Evolutionary conservation across 92 coral and sea anemone species (phyloP), one percentile per base, ranked within the genome.

Genomic region (Phenganax stokvisi): DNA sequence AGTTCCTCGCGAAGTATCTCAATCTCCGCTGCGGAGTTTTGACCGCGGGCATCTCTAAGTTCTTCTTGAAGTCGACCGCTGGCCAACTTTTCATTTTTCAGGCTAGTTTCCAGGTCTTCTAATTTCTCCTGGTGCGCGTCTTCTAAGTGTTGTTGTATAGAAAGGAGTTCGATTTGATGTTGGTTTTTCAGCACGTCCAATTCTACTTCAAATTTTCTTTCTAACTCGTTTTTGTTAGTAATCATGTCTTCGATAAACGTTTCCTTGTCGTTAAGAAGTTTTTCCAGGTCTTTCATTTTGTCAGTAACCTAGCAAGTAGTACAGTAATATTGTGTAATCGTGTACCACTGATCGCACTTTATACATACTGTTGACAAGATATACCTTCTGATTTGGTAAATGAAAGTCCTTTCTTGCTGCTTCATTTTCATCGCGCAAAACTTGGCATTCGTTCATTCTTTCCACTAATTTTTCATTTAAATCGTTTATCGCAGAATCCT

Each of bases 111-210:
- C 70, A 90, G 78, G 6, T 85, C 85, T 30, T 85, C 89, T 12
- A 81, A 47, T 54, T 80, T 81, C 16, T 78, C 84, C 28, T 85
- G 84, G 71, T 91, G 89, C 30, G 87, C 88, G 6, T 85, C 83
- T 25, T 90, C 90, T 77, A 94, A 80, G 66, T 89, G 97, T 61
- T 87, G 86, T 79, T 85, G 86, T 57, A 91, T 72, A 86, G 91
- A 88, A 51, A 89, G 89, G 17, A 94, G 44, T 44, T 94, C 96
- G 66, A 94, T 84, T 71, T 91, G 92, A 58, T 90, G 85, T 60
- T 94, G 96, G 54, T 93, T 93, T 80, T 85, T 89, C n/a, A 88
- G 69, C 58, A 89, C 88, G 52, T 94, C 98, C 28, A 94, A 81
- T 59, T 94, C 98, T 25, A 89, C 85, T 54, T 88, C 86, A 73